Percentiles rank a stretch among this genome's conserved stretches.
Conservation (phyloP, 2,888 invertebrate species). For the Erpobdella octoculata region DNA sequence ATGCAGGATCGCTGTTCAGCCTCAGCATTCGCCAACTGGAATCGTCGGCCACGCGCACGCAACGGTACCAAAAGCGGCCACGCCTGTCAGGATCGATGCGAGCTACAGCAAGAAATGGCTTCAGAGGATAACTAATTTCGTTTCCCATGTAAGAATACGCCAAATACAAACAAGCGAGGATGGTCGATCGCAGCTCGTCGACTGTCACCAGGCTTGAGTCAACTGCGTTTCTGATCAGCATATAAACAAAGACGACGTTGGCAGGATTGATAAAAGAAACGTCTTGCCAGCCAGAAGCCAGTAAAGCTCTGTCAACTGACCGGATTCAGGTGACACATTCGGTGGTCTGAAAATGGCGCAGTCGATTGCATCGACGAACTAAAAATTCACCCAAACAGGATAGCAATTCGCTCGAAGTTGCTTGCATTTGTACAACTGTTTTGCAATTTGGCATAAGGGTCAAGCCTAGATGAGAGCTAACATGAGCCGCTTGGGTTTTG, state of each 20-base stretch:
- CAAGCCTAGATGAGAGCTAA: background rate
- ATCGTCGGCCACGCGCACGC: slow-evolving; percentile 65
- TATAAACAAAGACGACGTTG: slow-evolving; percentile 29
- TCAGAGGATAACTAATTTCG: slow-evolving; percentile 92
- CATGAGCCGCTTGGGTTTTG: no score
- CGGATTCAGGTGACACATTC: slow-evolving; percentile 98
- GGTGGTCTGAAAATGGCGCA: slow-evolving; percentile 87
- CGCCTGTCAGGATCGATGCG: slow-evolving; percentile 64
- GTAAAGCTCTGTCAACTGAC: slow-evolving; percentile 86
- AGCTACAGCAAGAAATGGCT: slow-evolving; percentile 86
- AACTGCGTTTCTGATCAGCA: slow-evolving; percentile 24
- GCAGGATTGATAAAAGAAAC: slow-evolving; percentile 30
- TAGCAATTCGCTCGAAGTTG: slow-evolving; percentile 92
- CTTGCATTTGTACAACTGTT: slow-evolving; percentile 49
- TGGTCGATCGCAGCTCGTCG: slow-evolving; percentile 54
- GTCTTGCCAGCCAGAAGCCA: slow-evolving; percentile 51
- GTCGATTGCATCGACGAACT: slow-evolving; percentile 71
- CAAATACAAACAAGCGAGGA: slow-evolving; percentile 92
- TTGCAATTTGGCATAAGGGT: slow-evolving; percentile 12
- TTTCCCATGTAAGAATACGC: slow-evolving; percentile 99
- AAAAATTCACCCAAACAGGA: slow-evolving; percentile 92
- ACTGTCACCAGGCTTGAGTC: slow-evolving; percentile 45
- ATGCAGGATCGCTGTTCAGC: slow-evolving; percentile 94
- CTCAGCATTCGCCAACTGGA: slow-evolving; percentile 89
- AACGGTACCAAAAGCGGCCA: slow-evolving; percentile 89